Evolutionary conservation across 1,140 invertebrate species (phyloP), one percentile per base, ranked within the genome.

Genomic region (Octopus sinensis): DNA sequence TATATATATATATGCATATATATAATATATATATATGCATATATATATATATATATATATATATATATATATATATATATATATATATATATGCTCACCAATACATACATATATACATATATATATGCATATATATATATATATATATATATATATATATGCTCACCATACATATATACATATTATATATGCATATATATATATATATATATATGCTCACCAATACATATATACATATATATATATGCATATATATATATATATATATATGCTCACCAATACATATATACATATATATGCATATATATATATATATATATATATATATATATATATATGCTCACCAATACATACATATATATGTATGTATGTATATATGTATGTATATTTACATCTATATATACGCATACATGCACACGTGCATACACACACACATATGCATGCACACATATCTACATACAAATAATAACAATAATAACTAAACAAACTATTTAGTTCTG

Each of bases 261-360:
- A 62, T 3, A 62, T 62, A 62, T 3, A 62, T 62, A 62, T 17
- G 17, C 17, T 9, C 17, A 62, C 17, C 6, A 6, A 62, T 62
- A 62, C 17, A 62, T 62, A 62, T 3, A 62, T 62, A 62, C 3
- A 62, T 1, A 62, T 62, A 62, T 62, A 62, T 62, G 3, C 3
- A 62, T 62, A 62, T 62, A 62, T 62, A 62, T 62, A 62, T 62
- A 62, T 62, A 62, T 17, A 62, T 62, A 62, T 62, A 62, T 62
- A 62, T 62, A 62, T 62, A 62, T 17, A 62, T 62, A 62, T 62
- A 62, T 62, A 62, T 62, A 62, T 62, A 62, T 62, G 6, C 6
- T 62, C 17, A 62, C 17, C 9, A 9, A 62, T 62, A 62, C 17
- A 62, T 62, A 62, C 17, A 4, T 62, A 62, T 17, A 62, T 62